phyloP scores from a whole-genome alignment of 2,113 vertebrate genomes.

The Dasyurus viverrinus region DNA sequence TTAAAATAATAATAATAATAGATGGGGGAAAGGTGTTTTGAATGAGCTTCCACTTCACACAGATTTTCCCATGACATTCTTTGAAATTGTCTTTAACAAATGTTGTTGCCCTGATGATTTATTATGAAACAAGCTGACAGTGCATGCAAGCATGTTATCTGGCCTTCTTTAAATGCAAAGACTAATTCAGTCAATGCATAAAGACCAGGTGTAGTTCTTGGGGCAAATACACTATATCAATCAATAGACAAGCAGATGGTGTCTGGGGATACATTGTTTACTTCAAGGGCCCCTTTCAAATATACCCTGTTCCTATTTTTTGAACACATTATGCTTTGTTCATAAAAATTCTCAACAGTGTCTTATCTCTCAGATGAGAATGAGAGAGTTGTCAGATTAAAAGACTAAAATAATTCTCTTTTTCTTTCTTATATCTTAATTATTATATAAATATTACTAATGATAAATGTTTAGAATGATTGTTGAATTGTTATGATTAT shows the following conservation, averaged over 20 bases:
- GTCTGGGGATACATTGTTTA: neutral
- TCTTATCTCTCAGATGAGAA: slow-evolving; percentile 15
- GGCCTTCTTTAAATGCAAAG: slow-evolving; percentile 3
- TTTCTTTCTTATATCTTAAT: neutral
- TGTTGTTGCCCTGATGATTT: slow-evolving; percentile 53
- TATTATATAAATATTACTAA: neutral
- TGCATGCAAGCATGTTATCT: slow-evolving; percentile 22
- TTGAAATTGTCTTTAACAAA: slow-evolving; percentile 54
- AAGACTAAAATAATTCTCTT: slow-evolving; percentile 1
- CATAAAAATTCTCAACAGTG: slow-evolving; percentile 28
- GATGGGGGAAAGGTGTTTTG: slow-evolving; percentile 11
- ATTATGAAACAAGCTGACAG: slow-evolving; percentile 47
- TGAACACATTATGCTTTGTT: slow-evolving; percentile 18
- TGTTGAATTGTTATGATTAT: neutral
- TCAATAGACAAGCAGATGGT: slow-evolving; percentile 1
- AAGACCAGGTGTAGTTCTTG: neutral
- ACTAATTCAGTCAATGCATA: slow-evolving; percentile 44
- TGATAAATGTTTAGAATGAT: neutral
- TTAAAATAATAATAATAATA: neutral
- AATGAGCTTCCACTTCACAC: slow-evolving; percentile 5
- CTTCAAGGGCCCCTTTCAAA: slow-evolving; percentile 6
- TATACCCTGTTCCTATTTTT: neutral
- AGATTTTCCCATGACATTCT: slow-evolving; percentile 33
- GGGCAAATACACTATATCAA: neutral
- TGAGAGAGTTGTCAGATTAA: neutral